These are phyloP conservation scores for Enteromius anoplus DNA, from an alignment of 2,797 vertebrate genomes.

Conservation along the genomic window DNA sequence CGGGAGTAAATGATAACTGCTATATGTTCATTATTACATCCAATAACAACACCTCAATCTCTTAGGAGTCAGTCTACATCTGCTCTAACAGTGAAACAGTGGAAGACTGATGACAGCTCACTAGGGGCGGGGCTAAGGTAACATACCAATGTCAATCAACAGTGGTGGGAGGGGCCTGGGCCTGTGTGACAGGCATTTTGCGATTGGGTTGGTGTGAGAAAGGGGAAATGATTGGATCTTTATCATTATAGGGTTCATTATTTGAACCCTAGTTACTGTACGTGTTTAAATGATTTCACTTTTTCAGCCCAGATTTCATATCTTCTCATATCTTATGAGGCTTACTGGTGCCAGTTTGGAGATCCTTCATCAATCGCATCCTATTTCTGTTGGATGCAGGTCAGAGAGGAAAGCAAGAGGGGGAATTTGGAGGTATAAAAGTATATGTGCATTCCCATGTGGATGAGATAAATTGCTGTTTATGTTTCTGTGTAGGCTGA, in stretches of 20 bases:
- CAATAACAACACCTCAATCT: too few relatives aligned
- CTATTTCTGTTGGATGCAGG: conserved; percentile 22
- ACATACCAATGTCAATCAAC: too few relatives aligned
- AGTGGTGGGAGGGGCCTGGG: too few relatives aligned
- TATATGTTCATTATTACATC: too few relatives aligned
- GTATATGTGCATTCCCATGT: conserved; percentile 51
- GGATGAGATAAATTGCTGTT: conserved; percentile 64
- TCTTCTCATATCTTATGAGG: neutral
- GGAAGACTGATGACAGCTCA: too few relatives aligned
- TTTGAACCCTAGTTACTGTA: too few relatives aligned
- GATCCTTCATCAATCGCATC: conserved; percentile 28
- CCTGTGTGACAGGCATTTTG: too few relatives aligned
- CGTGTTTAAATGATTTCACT: neutral
- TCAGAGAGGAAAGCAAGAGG: conserved; percentile 47
- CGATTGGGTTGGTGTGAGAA: too few relatives aligned
- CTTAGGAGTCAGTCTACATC: too few relatives aligned
- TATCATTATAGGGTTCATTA: neutral
- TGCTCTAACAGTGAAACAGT: too few relatives aligned
- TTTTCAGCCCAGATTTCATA: neutral
- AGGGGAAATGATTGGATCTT: neutral
- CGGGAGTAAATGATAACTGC: too few relatives aligned
- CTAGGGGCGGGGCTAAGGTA: too few relatives aligned
- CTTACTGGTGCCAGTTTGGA: neutral
- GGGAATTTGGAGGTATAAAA: conserved; percentile 43
- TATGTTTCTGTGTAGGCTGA: conserved; percentile 61